Evolutionary conservation across 2,797 vertebrate genomes (phyloP).

Genomic region (Smutsia gigantea): DNA sequence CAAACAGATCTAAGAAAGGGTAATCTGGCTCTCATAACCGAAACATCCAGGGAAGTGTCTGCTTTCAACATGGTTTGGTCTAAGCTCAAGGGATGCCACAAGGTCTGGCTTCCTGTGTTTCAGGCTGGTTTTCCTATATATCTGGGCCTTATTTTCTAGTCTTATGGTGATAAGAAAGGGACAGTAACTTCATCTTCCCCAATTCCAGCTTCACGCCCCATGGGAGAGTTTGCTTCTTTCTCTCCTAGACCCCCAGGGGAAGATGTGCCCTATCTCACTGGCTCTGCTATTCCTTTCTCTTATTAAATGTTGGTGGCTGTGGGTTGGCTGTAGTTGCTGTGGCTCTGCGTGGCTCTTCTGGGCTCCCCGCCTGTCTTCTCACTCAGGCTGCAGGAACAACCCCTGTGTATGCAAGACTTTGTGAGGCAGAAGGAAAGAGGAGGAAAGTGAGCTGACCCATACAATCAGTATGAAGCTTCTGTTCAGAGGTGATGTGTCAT

Average conservation of each 20-base stretch:
- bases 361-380: background rate
- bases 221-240: background rate
- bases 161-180: background rate
- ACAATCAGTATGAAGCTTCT: background rate
- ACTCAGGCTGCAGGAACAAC: background rate
- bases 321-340: background rate
- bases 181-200: background rate
- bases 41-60: background rate
- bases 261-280: accelerated
- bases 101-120: background rate
- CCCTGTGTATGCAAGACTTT: background rate
- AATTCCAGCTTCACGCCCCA: accelerated
- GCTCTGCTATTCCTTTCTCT: background rate
- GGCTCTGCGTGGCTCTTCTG: background rate
- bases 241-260: background rate
- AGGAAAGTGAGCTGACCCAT: background rate
- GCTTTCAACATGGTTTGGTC: background rate
- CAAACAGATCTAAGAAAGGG: background rate
- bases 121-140: background rate
- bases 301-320: background rate
- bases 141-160: background rate
- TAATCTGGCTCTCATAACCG: accelerated
- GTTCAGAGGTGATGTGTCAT: too few species aligned
- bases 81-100: background rate
- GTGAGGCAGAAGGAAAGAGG: background rate